Evolutionary conservation across 2,797 vertebrate species (phyloP).

Genomic region (Tangara arthus): DNA sequence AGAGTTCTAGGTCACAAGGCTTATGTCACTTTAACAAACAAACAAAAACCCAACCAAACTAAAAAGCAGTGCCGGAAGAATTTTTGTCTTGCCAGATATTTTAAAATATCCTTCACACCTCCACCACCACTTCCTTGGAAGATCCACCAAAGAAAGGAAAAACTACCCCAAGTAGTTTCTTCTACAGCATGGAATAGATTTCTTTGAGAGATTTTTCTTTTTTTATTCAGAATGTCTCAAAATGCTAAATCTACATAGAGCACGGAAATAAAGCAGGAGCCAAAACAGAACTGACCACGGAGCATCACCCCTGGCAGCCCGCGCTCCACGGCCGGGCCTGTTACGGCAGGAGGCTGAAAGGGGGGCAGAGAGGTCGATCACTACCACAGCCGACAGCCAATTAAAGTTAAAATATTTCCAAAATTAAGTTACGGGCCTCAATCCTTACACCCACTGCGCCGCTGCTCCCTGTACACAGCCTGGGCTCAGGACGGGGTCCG

Average conservation of each 20-base stretch:
- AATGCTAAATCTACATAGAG: background rate
- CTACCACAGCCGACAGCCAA: background rate
- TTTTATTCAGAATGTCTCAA: background rate
- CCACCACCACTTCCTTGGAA: background rate
- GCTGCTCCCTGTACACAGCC: background rate
- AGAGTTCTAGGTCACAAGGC: background rate
- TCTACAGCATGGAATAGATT: background rate
- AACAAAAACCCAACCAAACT: background rate
- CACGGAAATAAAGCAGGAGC: background rate
- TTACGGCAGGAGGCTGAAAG: background rate
- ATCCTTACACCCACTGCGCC: rapidly evolving
- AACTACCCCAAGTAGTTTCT: background rate
- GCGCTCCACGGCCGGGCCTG: rapidly evolving
- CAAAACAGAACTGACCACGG: background rate
- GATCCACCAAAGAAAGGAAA: background rate
- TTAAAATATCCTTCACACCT: background rate
- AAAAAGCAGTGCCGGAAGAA: background rate
- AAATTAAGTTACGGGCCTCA: background rate
- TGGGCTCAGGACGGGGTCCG: background rate
- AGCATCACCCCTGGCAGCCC: background rate
- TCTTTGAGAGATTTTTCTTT: background rate
- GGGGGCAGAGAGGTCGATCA: background rate
- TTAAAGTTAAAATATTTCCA: background rate
- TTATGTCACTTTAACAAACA: background rate
- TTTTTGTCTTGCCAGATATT: background rate